Evolutionary conservation across 2,113 vertebrate species (phyloP).

Genomic region (Pseudorasbora parva): DNA sequence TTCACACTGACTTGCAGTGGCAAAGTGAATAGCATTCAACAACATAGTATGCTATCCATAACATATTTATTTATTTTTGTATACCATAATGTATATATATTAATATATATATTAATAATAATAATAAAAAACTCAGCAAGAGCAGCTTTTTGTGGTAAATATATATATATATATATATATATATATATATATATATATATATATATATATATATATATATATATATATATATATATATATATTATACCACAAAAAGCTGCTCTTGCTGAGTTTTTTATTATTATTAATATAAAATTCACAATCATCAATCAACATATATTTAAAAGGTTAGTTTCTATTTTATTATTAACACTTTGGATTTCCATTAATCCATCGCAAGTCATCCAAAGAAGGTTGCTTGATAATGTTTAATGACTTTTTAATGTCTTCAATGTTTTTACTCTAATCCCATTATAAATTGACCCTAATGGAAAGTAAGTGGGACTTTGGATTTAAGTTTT

Average conservation of each 20-base stretch:
- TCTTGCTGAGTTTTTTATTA: not conserved
- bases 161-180: no score
- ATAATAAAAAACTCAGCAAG: no score
- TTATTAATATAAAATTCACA: not conserved
- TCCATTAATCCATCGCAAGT: not conserved
- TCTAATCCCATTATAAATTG: not conserved
- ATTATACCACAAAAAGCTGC: not conserved
- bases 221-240: no score
- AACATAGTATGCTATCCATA: not conserved
- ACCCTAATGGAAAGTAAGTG: not conserved
- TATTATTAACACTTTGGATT: not conserved
- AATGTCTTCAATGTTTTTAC: no score
- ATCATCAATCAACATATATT: not conserved
- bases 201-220: no score
- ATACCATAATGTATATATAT: no score
- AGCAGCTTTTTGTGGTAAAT: no score
- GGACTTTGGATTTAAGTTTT: not conserved
- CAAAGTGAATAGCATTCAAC: not conserved
- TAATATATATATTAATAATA: no score
- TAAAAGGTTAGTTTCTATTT: not conserved
- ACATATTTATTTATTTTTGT: no score
- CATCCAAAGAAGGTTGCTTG: not conserved
- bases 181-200: no score
- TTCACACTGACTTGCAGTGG: constrained; percentile 7
- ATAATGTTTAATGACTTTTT: not conserved